Conservation (phyloP, 2,797 vertebrate genomes). For the Knipowitschia caucasica region DNA sequence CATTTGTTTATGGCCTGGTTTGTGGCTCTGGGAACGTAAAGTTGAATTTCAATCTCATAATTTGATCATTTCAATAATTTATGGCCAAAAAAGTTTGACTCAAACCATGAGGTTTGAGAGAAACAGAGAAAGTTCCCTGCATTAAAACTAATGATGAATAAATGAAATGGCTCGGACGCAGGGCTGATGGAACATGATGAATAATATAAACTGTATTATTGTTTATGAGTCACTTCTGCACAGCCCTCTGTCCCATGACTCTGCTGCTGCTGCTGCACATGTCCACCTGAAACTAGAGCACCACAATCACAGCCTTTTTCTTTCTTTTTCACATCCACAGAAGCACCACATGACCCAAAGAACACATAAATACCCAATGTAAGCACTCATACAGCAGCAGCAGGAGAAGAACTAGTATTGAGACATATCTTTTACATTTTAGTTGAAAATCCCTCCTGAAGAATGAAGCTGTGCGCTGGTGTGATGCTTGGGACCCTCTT, state of each 20-base stretch:
- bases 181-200: background rate
- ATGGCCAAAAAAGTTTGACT: too few relatives aligned
- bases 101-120: too few relatives aligned
- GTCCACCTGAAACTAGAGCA: slow-evolving; percentile 57
- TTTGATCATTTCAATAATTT: too few relatives aligned
- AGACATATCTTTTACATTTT: background rate
- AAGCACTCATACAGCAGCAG: background rate
- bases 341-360: slow-evolving; percentile 50
- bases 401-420: background rate
- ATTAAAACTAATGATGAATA: background rate
- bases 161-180: too few relatives aligned
- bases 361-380: slow-evolving; percentile 35
- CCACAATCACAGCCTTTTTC: slow-evolving; percentile 3
- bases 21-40: too few relatives aligned
- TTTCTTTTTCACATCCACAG: slow-evolving; percentile 12
- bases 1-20: too few relatives aligned
- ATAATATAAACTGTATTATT: background rate
- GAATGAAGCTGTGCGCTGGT: slow-evolving; percentile 60
- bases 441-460: slow-evolving; percentile 4
- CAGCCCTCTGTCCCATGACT: slow-evolving; percentile 55
- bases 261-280: slow-evolving; percentile 60
- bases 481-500: slow-evolving; percentile 37
- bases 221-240: slow-evolving; percentile 11
- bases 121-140: too few relatives aligned
- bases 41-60: too few relatives aligned